Evolutionary conservation across 2,888 invertebrate genomes (phyloP).

Genomic region (Chouioia cunea): DNA sequence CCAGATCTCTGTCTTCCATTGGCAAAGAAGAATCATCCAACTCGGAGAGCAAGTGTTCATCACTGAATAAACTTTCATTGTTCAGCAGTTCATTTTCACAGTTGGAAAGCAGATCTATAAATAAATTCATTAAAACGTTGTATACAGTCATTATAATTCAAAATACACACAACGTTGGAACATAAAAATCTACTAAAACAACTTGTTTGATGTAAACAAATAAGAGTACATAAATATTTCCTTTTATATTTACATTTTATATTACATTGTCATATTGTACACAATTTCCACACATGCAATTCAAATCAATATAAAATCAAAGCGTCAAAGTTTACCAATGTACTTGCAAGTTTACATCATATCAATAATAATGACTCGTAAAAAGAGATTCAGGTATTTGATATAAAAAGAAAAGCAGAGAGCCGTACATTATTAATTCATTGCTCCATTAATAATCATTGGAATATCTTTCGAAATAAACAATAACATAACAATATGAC

Average conservation of each 20-base stretch:
- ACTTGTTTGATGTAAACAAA: too few relatives aligned
- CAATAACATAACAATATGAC: conserved; percentile 1
- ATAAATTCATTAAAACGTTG: neutral
- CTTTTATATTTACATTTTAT: too few relatives aligned
- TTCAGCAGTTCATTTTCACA: conserved; percentile 78
- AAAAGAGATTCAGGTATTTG: neutral
- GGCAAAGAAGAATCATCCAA: conserved; percentile 69
- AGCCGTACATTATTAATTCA: neutral
- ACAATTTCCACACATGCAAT: too few relatives aligned
- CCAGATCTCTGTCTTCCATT: conserved; percentile 65
- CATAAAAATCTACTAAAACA: too few relatives aligned
- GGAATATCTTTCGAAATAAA: neutral
- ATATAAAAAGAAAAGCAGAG: neutral
- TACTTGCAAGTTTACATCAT: too few relatives aligned
- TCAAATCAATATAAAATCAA: too few relatives aligned
- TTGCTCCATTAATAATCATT: neutral
- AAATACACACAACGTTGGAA: too few relatives aligned
- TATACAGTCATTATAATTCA: neutral
- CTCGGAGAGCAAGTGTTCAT: conserved; percentile 70
- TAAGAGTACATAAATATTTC: too few relatives aligned
- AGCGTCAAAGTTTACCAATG: too few relatives aligned
- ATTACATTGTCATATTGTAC: too few relatives aligned
- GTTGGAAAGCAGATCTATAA: conserved; percentile 75
- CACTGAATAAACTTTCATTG: conserved; percentile 70
- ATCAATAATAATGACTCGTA: neutral